Conservation (phyloP, 2,888 invertebrate species). For the Lasioglossum vierecki region DNA sequence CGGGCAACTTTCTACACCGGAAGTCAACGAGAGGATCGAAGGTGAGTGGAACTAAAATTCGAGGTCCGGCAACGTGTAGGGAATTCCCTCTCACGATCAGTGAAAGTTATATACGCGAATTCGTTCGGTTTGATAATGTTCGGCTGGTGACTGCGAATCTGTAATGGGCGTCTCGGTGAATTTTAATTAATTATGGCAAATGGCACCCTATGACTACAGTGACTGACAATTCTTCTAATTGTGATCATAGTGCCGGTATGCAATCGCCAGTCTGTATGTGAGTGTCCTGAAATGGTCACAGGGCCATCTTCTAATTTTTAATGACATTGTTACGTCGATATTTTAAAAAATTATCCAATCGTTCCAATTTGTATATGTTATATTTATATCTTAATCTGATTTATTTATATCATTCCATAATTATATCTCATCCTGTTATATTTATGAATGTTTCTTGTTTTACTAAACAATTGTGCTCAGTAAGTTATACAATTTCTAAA, state of each 20-base stretch:
- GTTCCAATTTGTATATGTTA: background rate
- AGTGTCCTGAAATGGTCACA: background rate
- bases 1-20: conserved; percentile 7
- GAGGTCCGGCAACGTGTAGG: background rate
- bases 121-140: background rate
- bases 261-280: background rate
- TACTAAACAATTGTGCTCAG: background rate
- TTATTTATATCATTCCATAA: no score
- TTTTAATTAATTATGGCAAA: background rate
- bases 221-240: background rate
- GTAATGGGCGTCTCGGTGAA: background rate
- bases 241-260: background rate
- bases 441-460: background rate
- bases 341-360: background rate
- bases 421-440: background rate
- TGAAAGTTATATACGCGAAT: conserved; percentile 13
- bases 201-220: background rate
- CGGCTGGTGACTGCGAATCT: background rate
- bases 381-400: background rate
- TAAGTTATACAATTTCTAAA: background rate
- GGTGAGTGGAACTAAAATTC: conserved; percentile 14
- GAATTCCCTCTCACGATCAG: conserved; percentile 2
- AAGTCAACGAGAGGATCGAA: conserved; percentile 5
- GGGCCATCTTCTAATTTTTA: background rate
- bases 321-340: background rate